Conservation (phyloP, 2,113 vertebrate genomes). For the Crotophaga sulcirostris region DNA sequence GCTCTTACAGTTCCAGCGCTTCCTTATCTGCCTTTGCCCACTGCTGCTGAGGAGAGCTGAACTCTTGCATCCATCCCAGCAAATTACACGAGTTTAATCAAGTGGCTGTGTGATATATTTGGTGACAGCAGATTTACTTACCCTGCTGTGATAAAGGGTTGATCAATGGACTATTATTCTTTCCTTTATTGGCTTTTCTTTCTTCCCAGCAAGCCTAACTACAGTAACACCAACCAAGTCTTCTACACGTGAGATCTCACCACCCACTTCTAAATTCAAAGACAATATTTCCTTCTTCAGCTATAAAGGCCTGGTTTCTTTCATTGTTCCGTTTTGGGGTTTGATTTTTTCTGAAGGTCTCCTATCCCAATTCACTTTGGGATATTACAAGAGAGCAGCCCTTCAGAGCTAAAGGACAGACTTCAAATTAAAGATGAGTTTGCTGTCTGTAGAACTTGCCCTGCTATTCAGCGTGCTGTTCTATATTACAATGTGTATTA, state of each 20-base stretch:
- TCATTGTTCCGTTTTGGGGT: background rate
- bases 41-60: slow-evolving; percentile 58
- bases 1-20: background rate
- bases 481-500: background rate
- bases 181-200: slow-evolving; percentile 65
- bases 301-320: background rate
- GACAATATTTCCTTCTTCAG: background rate
- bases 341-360: background rate
- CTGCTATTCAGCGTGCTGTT: background rate
- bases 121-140: slow-evolving; percentile 67
- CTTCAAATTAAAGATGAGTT: background rate
- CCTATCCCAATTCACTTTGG: background rate
- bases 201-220: background rate
- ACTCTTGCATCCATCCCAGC: slow-evolving; percentile 55
- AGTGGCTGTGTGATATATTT: slow-evolving; percentile 54
- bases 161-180: slow-evolving; percentile 77
- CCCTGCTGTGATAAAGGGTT: slow-evolving; percentile 73
- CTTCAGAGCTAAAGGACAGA: background rate
- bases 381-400: background rate
- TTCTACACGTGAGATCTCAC: slow-evolving; percentile 1
- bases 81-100: slow-evolving; percentile 72
- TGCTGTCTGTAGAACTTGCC: background rate
- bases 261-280: background rate
- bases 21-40: slow-evolving; percentile 52
- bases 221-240: slow-evolving; percentile 4